Evolutionary conservation across 2,888 invertebrate genomes (phyloP), one percentile per base, ranked within the genome.

Genomic region (Hanleya hanleyi): DNA sequence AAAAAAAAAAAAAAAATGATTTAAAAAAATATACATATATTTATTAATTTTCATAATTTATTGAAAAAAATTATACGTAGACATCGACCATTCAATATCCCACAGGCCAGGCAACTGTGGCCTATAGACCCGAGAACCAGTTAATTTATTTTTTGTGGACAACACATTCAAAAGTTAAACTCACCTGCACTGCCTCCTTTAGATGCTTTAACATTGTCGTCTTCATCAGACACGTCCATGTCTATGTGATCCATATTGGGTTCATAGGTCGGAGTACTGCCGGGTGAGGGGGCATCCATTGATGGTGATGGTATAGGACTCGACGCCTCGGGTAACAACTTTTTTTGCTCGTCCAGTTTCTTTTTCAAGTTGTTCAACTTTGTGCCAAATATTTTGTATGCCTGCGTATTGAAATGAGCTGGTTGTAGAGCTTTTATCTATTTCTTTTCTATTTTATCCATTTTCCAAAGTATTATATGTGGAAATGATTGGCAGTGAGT

Each of bases 321-420:
- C 0, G 83, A 91, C 0, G 91, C 89, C 0, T 93, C 92, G n/a
- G 91, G 91, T 71, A 97, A 90, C 7, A 93, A 94, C 26, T 94
- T 93, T 81, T 94, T 93, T 74, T 96, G 92, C 83, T 97, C 97
- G 81, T 96, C 96, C 29, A 97, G 91, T 87, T 96, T 96, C 69
- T 95, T 94, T 89, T 97, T 96, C 66, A 97, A 92, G 69, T 94
- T 94, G 85, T 96, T 95, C 0, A 98, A 96, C 74, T 97, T 93
- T 18, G 94, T 94, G 0, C 96, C 97, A 91, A 97, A 98, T 90
- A 96, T 97, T 91, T 96, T 96, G 89, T 98, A 98, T 1, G 98
- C 98, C 97, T 97, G 87, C 22, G n/a, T n/a, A n/a, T n/a, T n/a
- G n/a, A n/a, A n/a, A n/a, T n/a, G n/a, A n/a, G n/a, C n/a, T n/a